Percentiles rank a stretch among this genome's conserved stretches.
Evolutionary conservation across 2,113 vertebrate genomes (phyloP).

Genomic region (Budorcas taxicolor): DNA sequence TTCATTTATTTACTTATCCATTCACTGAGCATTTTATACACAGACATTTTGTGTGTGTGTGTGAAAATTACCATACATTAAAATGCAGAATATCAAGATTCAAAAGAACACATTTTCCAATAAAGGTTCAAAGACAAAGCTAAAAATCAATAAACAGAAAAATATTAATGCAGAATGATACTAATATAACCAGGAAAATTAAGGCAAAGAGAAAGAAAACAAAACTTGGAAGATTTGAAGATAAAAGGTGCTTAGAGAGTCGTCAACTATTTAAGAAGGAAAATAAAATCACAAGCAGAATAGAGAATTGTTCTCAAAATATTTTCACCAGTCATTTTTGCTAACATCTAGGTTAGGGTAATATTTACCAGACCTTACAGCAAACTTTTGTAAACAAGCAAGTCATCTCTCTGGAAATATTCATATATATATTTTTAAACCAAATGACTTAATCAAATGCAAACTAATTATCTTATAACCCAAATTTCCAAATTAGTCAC

Average conservation of each 20-base stretch:
- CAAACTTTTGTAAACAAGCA: neutral
- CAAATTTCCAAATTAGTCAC: neutral
- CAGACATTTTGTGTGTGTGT: neutral
- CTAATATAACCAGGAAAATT: neutral
- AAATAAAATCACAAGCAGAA: neutral
- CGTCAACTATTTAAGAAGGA: neutral
- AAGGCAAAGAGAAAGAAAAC: neutral
- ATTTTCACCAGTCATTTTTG: neutral
- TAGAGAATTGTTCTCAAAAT: neutral
- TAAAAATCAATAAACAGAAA: neutral
- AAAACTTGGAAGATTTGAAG: neutral
- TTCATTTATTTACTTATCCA: neutral
- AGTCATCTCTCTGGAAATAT: neutral
- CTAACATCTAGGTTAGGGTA: neutral
- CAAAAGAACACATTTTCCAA: neutral
- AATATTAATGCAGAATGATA: neutral
- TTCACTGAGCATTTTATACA: neutral
- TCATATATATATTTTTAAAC: neutral
- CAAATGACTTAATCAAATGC: neutral
- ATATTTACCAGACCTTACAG: neutral
- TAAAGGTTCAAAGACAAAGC: neutral
- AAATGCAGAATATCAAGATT: neutral
- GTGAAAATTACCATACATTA: neutral
- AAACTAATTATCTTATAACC: neutral
- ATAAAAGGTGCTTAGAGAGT: neutral